Evolutionary conservation across 2,113 vertebrate genomes (phyloP), one percentile per base, ranked within the genome.

Genomic region (Hydrolagus affinis): DNA sequence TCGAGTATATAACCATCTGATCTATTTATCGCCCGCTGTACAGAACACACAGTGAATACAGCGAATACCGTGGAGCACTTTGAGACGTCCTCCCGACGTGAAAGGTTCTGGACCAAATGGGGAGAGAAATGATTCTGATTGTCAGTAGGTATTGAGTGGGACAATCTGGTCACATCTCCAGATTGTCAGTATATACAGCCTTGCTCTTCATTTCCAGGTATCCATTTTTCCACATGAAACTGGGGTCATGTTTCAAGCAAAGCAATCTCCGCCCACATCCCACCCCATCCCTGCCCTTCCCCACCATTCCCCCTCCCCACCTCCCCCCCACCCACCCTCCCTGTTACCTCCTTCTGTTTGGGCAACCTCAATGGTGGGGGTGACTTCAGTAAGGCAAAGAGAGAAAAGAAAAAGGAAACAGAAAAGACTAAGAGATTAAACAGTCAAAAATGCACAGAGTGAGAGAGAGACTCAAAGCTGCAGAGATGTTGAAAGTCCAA

Each of bases 281-380:
- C 78, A 32, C 4, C 60, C 60, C 25, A 11, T n/a, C n/a, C 0
- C 21, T 28, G 19, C 56, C 78, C 44, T n/a, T 6, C 44, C 44
- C 44, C 44, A 44, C 44, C 44, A 1, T 1, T 44, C 6, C 2
- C 44, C 6, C 44, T 1, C 44, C 6, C 44, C 78, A 32, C 4
- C n/a, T 28, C 11, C 3, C 6, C 2, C 0, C 11, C 60, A 11
- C 56, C 78, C 89, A 89, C 88, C 91, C 89, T 76, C 89, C 91
- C 91, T 89, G 60, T 95, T 96, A 96, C 96, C 94, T 95, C 95
- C 86, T 91, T 87, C 87, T 87, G 92, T 88, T 83, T 90, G 89
- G 88, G 95, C 95, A 89, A 92, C 97, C 96, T 94, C 95, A 95
- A 94, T 92, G 69, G 93, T 95, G 89, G 94, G 92, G 86, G 95